Evolutionary conservation across 2,888 invertebrate genomes (phyloP), one percentile per base, ranked within the genome.

Genomic region (Isoperla grammatica): DNA sequence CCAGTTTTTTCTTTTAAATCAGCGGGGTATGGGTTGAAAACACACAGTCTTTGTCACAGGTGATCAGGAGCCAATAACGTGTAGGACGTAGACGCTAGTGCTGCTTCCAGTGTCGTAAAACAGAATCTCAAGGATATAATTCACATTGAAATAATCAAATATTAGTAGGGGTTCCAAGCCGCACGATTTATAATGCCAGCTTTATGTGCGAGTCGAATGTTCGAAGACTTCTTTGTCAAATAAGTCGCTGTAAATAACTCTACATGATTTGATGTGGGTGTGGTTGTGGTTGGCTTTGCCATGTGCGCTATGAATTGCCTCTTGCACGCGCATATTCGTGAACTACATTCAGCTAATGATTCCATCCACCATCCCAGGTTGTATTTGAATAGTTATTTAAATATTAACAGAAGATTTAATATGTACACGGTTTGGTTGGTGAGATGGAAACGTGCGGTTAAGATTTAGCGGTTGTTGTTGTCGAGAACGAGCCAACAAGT

Each of bases 81-180:
- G 29, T 29, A 29, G 29, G 29, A 29, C 29, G 29, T 29, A 29
- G 29, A 29, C 29, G 29, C 29, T 29, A n/a, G n/a, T n/a, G 29
- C 29, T 29, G 29, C 29, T 29, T 29, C 46, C 20, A 46, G 46
- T 20, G 46, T 20, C 20, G 22, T 46, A 46, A 46, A 46, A 20
- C 46, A n/a, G 20, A 17, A 22, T 17, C 22, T 19, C 46, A 22
- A 46, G 46, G 22, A n/a, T 12, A 46, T 46, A 46, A 46, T 46
- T 46, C 46, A 46, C 46, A 19, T 5, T 22, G 46, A 46, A 46
- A 46, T 46, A 46, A 46, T 46, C 46, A 22, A 46, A 46, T 46
- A 46, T 22, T 46, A 22, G 46, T 22, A 46, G 46, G 46, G 46
- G 46, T 46, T 46, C 46, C 46, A 20, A n/a, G n/a, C 15, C 20